These are phyloP conservation scores for Pantherophis guttatus DNA, from an alignment of 2,113 vertebrate genomes.

Conservation along the genomic window DNA sequence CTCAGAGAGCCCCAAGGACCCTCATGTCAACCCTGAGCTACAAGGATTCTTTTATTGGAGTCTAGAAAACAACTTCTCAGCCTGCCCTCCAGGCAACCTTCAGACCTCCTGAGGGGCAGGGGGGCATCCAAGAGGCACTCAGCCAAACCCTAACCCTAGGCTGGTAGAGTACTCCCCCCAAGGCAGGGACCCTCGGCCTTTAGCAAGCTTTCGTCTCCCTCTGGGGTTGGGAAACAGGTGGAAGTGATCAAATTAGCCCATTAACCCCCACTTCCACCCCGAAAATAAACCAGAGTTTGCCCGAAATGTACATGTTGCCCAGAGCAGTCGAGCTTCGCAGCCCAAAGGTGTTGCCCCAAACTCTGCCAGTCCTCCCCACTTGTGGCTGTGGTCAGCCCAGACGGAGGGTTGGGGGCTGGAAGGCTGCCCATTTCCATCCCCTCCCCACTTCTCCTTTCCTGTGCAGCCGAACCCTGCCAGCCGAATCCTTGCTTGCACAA, in stretches of 20 bases:
- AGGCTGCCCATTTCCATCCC: background rate
- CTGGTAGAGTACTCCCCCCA: background rate
- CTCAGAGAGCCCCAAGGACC: background rate
- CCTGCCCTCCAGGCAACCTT: background rate
- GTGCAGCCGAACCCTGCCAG: slow-evolving; percentile 61
- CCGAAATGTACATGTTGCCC: too few species aligned
- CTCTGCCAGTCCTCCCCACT: too few species aligned
- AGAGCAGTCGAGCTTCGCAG: too few species aligned
- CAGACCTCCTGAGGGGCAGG: background rate
- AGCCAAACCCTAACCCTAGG: background rate
- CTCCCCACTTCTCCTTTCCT: background rate
- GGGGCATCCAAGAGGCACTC: background rate
- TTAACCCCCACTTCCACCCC: accelerated
- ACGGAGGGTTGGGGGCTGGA: background rate
- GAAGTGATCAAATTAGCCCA: background rate
- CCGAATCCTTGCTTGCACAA: slow-evolving; percentile 56
- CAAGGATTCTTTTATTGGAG: background rate
- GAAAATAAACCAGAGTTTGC: too few species aligned
- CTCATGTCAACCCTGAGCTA: background rate
- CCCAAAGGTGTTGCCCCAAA: too few species aligned
- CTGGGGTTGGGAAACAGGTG: background rate
- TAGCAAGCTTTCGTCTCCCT: background rate
- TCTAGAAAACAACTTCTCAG: background rate
- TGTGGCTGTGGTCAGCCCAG: background rate
- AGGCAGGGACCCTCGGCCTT: background rate